Evolutionary conservation across 2,113 vertebrate genomes (phyloP).

Genomic region (Macrotis lagotis): DNA sequence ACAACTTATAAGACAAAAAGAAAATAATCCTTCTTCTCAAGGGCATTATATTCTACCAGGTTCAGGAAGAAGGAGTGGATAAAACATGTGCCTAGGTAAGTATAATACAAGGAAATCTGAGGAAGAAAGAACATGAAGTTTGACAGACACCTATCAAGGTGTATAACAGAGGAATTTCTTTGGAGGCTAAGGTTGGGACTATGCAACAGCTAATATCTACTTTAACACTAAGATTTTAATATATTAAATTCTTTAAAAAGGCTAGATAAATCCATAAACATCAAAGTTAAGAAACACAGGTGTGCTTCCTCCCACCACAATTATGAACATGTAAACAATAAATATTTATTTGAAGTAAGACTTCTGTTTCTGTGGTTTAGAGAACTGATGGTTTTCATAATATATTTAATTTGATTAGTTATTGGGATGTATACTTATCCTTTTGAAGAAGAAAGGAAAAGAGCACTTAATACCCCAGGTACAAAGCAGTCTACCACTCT

Average conservation of each 20-base stretch:
- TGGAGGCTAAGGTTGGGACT: neutral
- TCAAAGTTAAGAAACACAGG: neutral
- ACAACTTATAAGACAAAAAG: too few relatives aligned
- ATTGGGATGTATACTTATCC: neutral
- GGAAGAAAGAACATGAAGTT: neutral
- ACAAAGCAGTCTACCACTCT: constrained; percentile 27
- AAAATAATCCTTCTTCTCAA: too few relatives aligned
- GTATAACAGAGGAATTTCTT: neutral
- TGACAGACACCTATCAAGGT: neutral
- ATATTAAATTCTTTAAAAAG: neutral
- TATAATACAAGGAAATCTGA: neutral
- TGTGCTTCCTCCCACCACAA: neutral
- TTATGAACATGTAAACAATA: neutral
- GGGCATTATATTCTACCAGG: too few relatives aligned
- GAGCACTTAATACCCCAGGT: neutral
- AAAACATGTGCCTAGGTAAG: too few relatives aligned
- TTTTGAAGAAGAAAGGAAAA: constrained; percentile 36
- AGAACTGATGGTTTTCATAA: neutral
- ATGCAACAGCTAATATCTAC: neutral
- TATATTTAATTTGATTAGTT: neutral
- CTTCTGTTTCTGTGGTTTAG: constrained; percentile 16
- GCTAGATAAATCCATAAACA: neutral
- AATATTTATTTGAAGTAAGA: constrained; percentile 39
- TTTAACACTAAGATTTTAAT: neutral
- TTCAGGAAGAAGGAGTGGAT: too few relatives aligned